Percentiles rank a stretch among this genome's conserved stretches.
phyloP scores from a whole-genome alignment of 1,140 invertebrate species.

The Pristionchus pacificus region DNA sequence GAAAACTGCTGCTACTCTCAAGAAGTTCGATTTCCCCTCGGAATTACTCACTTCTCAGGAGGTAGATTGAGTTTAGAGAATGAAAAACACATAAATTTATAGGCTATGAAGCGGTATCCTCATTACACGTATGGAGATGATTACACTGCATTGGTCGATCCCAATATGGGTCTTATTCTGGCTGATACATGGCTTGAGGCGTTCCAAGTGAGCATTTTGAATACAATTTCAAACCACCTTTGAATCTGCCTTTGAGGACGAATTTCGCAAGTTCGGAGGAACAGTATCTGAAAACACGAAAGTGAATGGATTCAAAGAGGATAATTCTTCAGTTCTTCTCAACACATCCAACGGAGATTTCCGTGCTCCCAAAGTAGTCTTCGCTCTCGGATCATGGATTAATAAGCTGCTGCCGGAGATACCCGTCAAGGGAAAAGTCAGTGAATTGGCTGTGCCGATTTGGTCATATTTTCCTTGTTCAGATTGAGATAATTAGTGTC shows the following conservation, averaged over 20 bases:
- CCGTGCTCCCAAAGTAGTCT: conserved; percentile 14
- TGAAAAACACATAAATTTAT: neutral
- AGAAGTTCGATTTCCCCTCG: conserved; percentile 3
- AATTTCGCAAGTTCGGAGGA: neutral
- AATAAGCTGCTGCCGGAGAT: conserved; percentile 21
- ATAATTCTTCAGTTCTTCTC: neutral
- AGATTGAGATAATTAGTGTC: neutral
- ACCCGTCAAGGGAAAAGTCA: conserved; percentile 17
- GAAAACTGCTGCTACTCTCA: conserved; percentile 17
- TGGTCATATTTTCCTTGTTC: neutral
- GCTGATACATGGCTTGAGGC: neutral
- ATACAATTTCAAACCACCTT: neutral
- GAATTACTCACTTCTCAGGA: conserved; percentile 18
- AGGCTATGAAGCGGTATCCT: neutral
- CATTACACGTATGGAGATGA: neutral
- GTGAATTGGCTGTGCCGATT: too few relatives aligned
- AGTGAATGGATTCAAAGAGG: conserved; percentile 2
- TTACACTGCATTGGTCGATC: neutral
- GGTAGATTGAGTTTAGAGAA: conserved; percentile 6
- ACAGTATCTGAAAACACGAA: conserved; percentile 6
- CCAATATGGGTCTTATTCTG: neutral
- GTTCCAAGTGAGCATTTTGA: neutral
- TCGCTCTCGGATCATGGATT: conserved; percentile 30
- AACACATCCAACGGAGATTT: conserved; percentile 7
- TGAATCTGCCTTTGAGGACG: too few relatives aligned